Evolutionary conservation across 2,888 invertebrate species (phyloP).

Genomic region (Hololepta plana): DNA sequence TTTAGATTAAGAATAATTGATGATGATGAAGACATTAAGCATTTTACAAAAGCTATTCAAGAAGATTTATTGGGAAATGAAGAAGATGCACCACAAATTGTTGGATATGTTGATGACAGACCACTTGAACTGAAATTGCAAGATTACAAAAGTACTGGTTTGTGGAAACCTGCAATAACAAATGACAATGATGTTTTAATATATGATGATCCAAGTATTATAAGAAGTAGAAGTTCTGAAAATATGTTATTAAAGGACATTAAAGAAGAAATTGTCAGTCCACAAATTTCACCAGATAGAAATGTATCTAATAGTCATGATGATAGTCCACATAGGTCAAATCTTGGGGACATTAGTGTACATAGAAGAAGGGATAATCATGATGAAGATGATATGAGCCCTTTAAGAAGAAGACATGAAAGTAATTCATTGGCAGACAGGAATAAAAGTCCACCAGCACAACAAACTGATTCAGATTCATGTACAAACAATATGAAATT

Average conservation of each 20-base stretch:
- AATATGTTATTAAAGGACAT: background rate
- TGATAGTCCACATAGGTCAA: slow-evolving; percentile 2
- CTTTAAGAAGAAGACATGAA: slow-evolving; percentile 8
- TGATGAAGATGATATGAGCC: slow-evolving; percentile 10
- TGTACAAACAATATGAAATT: background rate
- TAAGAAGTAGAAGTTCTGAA: background rate
- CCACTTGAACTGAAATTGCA: slow-evolving; percentile 39
- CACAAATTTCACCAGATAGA: slow-evolving; percentile 6
- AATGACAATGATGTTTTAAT: too few relatives aligned
- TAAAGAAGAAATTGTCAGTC: background rate
- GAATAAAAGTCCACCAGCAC: too few relatives aligned
- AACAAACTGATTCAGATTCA: background rate
- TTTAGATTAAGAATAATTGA: slow-evolving; percentile 68
- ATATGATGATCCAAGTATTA: too few relatives aligned
- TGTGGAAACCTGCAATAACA: slow-evolving; percentile 20
- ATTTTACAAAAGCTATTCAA: slow-evolving; percentile 41
- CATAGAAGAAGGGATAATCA: slow-evolving; percentile 3
- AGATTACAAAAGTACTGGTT: slow-evolving; percentile 19
- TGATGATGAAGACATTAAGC: slow-evolving; percentile 51
- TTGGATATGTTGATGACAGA: slow-evolving; percentile 70
- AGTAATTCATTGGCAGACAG: background rate
- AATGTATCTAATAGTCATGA: too few relatives aligned
- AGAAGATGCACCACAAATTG: slow-evolving; percentile 83
- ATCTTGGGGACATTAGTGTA: background rate
- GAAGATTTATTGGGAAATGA: slow-evolving; percentile 51